phyloP scores from a whole-genome alignment of 2,113 vertebrate species.

The Pholis gunnellus region DNA sequence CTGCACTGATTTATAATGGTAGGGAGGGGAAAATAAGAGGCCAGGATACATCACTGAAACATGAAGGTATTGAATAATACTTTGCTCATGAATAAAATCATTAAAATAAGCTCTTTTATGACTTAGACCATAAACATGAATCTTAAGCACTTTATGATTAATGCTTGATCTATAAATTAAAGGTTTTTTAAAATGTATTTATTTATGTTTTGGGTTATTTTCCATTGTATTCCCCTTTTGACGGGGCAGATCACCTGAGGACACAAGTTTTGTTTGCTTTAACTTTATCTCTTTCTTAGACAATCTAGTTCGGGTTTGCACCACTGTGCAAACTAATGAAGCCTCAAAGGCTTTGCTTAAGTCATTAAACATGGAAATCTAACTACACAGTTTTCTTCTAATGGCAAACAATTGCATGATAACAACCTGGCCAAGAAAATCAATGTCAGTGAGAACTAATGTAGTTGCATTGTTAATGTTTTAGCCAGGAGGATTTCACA shows the following conservation, averaged over 20 bases:
- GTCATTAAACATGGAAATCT: constrained; percentile 71
- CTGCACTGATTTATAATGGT: constrained; percentile 74
- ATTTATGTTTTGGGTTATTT: constrained; percentile 33
- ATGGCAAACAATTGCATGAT: constrained; percentile 65
- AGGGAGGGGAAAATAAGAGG: constrained; percentile 56
- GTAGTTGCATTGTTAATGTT: constrained; percentile 22
- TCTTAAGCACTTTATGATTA: constrained; percentile 61
- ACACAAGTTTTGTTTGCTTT: constrained; percentile 53
- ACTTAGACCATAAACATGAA: constrained; percentile 50
- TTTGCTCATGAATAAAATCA: constrained; percentile 77
- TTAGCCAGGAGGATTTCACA: constrained; percentile 7
- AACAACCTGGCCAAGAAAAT: constrained; percentile 43
- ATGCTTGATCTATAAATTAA: constrained; percentile 66
- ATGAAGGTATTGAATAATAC: constrained; percentile 70
- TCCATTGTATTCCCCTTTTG: constrained; percentile 39
- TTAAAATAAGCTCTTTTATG: constrained; percentile 71
- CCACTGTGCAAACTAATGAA: constrained; percentile 69
- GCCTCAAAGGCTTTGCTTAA: constrained; percentile 65
- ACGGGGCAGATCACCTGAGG: constrained; percentile 57
- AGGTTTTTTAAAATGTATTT: constrained; percentile 39
- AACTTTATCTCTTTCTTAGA: constrained; percentile 60
- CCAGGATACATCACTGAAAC: constrained; percentile 68
- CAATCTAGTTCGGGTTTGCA: constrained; percentile 52
- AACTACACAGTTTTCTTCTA: constrained; percentile 58
- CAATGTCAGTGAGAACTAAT: constrained; percentile 29